A percentile compares a stretch with the other conserved stretches of the same genome.
Evolutionary conservation across 2,888 invertebrate genomes (phyloP).

Genomic region (Rhingia rostrata): DNA sequence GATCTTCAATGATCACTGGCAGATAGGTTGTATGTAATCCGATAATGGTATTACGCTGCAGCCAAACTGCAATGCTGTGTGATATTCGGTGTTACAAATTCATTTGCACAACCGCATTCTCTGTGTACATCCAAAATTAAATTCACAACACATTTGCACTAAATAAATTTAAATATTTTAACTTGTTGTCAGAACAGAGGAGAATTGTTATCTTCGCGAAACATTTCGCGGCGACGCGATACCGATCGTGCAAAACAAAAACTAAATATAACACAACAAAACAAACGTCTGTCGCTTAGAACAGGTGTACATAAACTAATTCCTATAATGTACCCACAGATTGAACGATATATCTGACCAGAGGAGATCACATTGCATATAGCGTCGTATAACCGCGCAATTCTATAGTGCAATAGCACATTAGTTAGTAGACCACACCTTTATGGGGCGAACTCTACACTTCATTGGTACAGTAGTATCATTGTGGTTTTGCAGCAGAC

Average conservation of each 20-base stretch:
- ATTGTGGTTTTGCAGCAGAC: constrained; percentile 59
- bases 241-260: not conserved
- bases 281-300: constrained; percentile 70
- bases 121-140: constrained; percentile 1
- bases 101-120: constrained; percentile 2
- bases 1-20: constrained; percentile 41
- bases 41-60: constrained; percentile 34
- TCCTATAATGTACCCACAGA: constrained; percentile 61
- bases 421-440: constrained; percentile 73
- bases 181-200: too few relatives aligned
- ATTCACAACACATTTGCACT: constrained; percentile 24
- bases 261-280: constrained; percentile 15
- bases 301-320: constrained; percentile 73
- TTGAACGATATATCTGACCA: constrained; percentile 74
- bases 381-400: constrained; percentile 55
- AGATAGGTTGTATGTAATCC: constrained; percentile 59
- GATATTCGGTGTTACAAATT: constrained; percentile 9
- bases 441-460: constrained; percentile 73
- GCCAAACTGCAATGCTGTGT: constrained; percentile 17
- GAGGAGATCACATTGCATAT: constrained; percentile 67
- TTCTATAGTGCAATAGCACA: constrained; percentile 62
- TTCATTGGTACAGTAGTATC: constrained; percentile 71
- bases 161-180: not conserved
- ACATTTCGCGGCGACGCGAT: constrained; percentile 24
- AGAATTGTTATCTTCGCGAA: not conserved